Base-by-base conservation (phyloP, 2,888 invertebrate species). In the Thecophora atra region DNA sequence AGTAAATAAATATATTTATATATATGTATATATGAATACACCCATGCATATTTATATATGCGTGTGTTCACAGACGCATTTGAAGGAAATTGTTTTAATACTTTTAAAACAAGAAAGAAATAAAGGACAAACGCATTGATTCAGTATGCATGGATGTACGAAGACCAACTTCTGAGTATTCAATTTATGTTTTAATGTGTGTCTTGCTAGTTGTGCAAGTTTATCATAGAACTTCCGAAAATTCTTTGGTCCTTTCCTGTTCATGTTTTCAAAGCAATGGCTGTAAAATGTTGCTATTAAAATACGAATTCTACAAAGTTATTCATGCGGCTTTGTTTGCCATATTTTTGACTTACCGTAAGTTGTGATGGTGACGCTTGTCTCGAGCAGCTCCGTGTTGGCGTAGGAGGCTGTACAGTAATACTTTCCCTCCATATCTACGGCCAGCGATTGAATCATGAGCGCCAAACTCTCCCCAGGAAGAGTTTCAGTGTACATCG, bases 381-480 rank as follows among this genome's bases (percentile, higher is more conserved):
- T 91, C 78, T 88, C 88, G 68, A 95, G 86, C 44, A 88, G 88
- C 81, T 91, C 89, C 72, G 91, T 91, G 78, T 88, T 89, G 74
- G 94, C 93, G 86, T 95, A 96, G 73, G 89, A 91, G n/a, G 94
- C 94, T 37, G 90, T 89, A 83, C 96, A 96, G 74, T 91, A 93
- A 87, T 96, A 96, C 78, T 88, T 90, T 73, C 96, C 96, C 51
- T 91, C 92, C 89, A 95, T 93, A 72, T 91, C 89, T 76, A 92
- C 91, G 54, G 91, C 89, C 78, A 95, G 88, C 51, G 91, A 90
- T 66, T 91, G 89, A 83, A 95, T 93, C 84, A 94, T 91, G 73
- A 96, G 89, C 71, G 91, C 90, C 78, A 93, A 88, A 77, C 90
- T 90, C 81, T 91, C 91, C 54, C 89, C 89, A 70, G 89, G 88